Evolutionary conservation across 1,140 invertebrate species (phyloP).

Genomic region (Chionoecetes opilio): DNA sequence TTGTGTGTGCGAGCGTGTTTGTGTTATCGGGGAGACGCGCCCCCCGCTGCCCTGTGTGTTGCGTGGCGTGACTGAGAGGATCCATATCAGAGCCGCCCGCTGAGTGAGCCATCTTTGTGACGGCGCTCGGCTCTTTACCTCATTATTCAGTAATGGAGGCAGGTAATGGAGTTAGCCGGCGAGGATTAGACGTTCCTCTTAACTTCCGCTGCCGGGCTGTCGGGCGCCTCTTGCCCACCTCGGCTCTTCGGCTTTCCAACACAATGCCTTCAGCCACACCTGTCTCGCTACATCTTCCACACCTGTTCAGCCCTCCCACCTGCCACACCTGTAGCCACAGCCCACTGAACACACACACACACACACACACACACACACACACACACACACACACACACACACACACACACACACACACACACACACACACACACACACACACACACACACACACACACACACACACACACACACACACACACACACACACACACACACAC

Average conservation of each 20-base stretch:
- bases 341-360: too few species aligned
- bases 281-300: not conserved
- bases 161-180: slow-evolving; percentile 56
- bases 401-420: slow-evolving; percentile 58
- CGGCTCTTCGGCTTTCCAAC: not conserved
- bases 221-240: not conserved
- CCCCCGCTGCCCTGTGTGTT: not conserved
- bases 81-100: slow-evolving; percentile 23
- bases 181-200: slow-evolving; percentile 49
- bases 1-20: slow-evolving; percentile 8
- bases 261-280: not conserved
- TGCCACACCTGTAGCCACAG: not conserved
- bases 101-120: slow-evolving; percentile 55
- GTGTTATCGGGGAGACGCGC: not conserved
- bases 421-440: slow-evolving; percentile 38
- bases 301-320: not conserved
- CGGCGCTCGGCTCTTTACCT: slow-evolving; percentile 18
- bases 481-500: not conserved
- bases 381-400: slow-evolving; percentile 54
- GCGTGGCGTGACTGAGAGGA: slow-evolving; percentile 1
- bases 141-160: slow-evolving; percentile 61
- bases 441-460: not conserved
- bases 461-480: not conserved
- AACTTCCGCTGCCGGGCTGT: not conserved
- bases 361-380: slow-evolving; percentile 58